phyloP scores from a whole-genome alignment of 2,113 vertebrate species.

The Mesoclemmys tuberculata region DNA sequence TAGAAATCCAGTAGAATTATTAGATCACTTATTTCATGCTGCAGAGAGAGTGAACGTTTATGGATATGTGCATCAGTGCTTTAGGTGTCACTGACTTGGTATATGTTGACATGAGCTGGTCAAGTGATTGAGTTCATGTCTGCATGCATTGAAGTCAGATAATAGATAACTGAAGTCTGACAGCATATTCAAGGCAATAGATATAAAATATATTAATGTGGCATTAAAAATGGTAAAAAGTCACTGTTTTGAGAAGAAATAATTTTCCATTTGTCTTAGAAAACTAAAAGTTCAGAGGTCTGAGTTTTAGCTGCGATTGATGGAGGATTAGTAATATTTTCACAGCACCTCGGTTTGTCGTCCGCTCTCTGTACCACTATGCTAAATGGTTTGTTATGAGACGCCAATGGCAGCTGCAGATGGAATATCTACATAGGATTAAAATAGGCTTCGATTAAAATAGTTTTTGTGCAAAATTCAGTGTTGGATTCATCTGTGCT shows the following conservation, averaged over 20 bases:
- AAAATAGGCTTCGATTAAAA: too few species aligned
- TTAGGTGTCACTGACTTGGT: not conserved
- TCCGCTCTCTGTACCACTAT: not conserved
- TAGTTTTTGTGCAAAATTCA: not conserved
- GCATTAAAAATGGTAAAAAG: constrained; percentile 9
- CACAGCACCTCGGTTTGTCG: not conserved
- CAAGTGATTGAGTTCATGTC: constrained; percentile 20
- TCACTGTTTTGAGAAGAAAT: not conserved
- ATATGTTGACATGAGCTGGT: not conserved
- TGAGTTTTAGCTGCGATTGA: not conserved
- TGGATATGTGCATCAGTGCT: not conserved
- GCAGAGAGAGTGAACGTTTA: not conserved
- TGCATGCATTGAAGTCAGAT: constrained; percentile 6
- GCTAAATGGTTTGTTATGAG: not conserved
- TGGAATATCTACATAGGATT: not conserved
- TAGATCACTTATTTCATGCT: not conserved
- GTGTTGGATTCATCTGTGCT: not conserved
- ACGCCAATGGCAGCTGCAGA: not conserved
- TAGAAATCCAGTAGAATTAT: not conserved
- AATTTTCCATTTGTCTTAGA: not conserved
- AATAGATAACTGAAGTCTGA: constrained; percentile 10
- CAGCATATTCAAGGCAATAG: constrained; percentile 11
- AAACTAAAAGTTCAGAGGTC: constrained; percentile 6
- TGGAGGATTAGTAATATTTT: not conserved
- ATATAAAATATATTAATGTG: constrained; percentile 15